phyloP scores from a whole-genome alignment of 1,140 invertebrate genomes.

The Pseudomyrmex dendroicus region DNA sequence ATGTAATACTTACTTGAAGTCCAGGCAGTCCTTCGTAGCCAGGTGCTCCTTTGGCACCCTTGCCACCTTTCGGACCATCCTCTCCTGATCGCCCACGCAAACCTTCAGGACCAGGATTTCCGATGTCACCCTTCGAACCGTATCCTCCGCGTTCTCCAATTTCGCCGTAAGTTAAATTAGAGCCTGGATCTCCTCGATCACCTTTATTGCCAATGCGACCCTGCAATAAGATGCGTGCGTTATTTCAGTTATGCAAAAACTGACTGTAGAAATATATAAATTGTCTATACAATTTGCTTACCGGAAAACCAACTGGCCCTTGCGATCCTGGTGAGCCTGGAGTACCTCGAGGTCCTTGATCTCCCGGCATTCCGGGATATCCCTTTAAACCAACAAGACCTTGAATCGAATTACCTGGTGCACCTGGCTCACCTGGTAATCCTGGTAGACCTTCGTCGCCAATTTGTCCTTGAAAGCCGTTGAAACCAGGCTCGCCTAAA shows the following conservation, averaged over 20 bases:
- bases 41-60: constrained; percentile 85
- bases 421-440: constrained; percentile 83
- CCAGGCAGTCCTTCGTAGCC: constrained; percentile 79
- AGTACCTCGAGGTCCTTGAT: constrained; percentile 84
- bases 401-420: constrained; percentile 79
- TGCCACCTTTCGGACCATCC: constrained; percentile 84
- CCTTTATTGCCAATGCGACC: constrained; percentile 81
- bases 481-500: constrained; percentile 82
- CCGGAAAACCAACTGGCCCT: constrained; percentile 83
- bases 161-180: constrained; percentile 81
- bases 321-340: constrained; percentile 82
- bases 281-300: constrained; percentile 61
- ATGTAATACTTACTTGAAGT: constrained; percentile 72
- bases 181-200: constrained; percentile 83
- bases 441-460: constrained; percentile 85
- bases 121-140: constrained; percentile 80
- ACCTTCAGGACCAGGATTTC: constrained; percentile 81
- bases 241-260: background rate
- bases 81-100: constrained; percentile 82
- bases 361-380: constrained; percentile 85
- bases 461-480: constrained; percentile 86
- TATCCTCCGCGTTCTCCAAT: constrained; percentile 78
- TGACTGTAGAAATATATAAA: background rate
- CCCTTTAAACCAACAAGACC: constrained; percentile 85
- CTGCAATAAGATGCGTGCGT: constrained; percentile 59